A percentile compares a stretch with the other conserved stretches of the same genome.
Conservation (phyloP, 2,888 invertebrate genomes). For the Caenorhabditis doughertyi region DNA sequence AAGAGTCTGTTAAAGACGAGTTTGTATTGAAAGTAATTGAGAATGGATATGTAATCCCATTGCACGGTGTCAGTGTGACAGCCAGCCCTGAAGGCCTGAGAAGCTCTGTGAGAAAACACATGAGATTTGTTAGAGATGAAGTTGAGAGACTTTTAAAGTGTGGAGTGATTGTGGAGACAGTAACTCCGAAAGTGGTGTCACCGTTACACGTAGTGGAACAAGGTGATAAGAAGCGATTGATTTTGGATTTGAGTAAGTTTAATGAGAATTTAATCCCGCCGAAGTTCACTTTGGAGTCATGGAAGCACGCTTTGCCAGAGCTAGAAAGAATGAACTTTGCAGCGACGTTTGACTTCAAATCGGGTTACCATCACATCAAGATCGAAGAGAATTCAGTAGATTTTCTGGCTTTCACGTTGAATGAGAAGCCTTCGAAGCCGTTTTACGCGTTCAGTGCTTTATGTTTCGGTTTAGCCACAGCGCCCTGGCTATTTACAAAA, state of each 20-base stretch:
- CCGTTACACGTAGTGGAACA: conserved; percentile 5
- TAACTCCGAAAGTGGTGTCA: neutral
- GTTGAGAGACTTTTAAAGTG: neutral
- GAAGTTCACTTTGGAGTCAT: neutral
- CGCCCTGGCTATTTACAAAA: conserved; percentile 29
- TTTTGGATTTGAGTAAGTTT: neutral
- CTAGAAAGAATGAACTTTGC: neutral
- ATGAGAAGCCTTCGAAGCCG: neutral
- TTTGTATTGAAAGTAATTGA: too few species aligned
- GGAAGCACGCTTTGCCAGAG: conserved; percentile 9
- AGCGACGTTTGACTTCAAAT: conserved; percentile 27
- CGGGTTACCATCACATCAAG: conserved; percentile 18
- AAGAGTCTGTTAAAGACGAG: too few species aligned
- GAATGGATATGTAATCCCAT: too few species aligned
- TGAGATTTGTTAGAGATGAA: neutral
- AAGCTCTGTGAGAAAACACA: neutral
- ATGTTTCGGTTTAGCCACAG: conserved; percentile 6
- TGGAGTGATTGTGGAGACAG: neutral
- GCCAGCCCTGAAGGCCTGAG: conserved; percentile 3
- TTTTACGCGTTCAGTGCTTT: conserved; percentile 5
- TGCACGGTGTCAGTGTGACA: too few species aligned
- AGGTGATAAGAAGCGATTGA: conserved; percentile 22
- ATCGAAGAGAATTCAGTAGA: neutral
- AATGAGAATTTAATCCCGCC: conserved; percentile 10
- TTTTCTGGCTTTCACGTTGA: neutral